Evolutionary conservation across 2,888 invertebrate species (phyloP).

Genomic region (Acanthosepion esculentum): DNA sequence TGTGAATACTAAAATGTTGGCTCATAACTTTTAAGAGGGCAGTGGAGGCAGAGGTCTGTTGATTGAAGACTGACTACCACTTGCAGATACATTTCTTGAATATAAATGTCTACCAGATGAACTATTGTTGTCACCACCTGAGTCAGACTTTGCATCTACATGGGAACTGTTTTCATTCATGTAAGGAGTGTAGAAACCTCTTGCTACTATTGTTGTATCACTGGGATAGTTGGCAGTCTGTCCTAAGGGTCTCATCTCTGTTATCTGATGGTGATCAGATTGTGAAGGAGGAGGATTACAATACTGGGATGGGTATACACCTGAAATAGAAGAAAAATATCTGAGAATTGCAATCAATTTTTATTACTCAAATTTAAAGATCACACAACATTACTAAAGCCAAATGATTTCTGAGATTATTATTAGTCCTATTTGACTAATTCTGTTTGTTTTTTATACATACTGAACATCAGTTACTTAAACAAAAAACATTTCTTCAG

Average conservation of each 20-base stretch:
- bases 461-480: too few species aligned
- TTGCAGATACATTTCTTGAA: not conserved
- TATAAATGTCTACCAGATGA: slow-evolving; percentile 11
- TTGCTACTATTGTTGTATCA: slow-evolving; percentile 20
- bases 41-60: not conserved
- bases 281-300: not conserved
- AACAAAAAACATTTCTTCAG: too few species aligned
- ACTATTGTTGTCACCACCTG: slow-evolving; percentile 33
- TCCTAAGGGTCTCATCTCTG: not conserved
- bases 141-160: not conserved
- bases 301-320: not conserved
- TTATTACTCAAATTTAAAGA: not conserved
- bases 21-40: not conserved
- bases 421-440: not conserved
- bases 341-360: not conserved
- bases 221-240: not conserved
- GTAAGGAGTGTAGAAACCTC: not conserved
- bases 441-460: too few species aligned
- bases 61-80: slow-evolving; percentile 33
- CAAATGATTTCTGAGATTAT: not conserved
- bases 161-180: not conserved
- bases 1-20: not conserved
- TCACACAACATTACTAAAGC: not conserved
- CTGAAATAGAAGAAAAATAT: not conserved
- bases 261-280: not conserved